Evolutionary conservation across 2,797 vertebrate species (phyloP).

Genomic region (Esox lucius): DNA sequence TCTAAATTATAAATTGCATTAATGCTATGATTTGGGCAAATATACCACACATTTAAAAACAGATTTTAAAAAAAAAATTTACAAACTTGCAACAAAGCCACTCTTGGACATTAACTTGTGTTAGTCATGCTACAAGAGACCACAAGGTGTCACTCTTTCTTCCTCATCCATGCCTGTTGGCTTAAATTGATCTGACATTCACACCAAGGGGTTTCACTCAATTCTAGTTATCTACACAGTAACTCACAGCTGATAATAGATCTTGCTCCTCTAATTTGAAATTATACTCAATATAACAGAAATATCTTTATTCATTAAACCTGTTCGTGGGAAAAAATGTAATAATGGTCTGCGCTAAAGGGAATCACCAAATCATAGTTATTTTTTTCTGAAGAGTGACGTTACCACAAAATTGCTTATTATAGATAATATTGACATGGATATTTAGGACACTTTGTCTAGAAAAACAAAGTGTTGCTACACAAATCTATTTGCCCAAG

Average conservation of each 20-base stretch:
- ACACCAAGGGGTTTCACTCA: not conserved
- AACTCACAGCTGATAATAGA: not conserved
- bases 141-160: constrained; percentile 72
- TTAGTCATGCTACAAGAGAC: constrained; percentile 30
- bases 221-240: not conserved
- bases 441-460: not conserved
- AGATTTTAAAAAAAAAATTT: not conserved
- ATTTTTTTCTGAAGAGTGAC: not conserved
- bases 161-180: constrained; percentile 36
- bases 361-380: not conserved
- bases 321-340: not conserved
- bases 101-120: not conserved
- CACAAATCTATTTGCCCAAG: constrained; percentile 13
- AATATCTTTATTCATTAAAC: not conserved
- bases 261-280: not conserved
- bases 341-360: not conserved
- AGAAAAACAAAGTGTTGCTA: not conserved
- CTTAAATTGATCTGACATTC: not conserved
- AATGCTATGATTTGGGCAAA: not conserved
- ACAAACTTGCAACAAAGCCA: not conserved
- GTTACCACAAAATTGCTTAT: not conserved
- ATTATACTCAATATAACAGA: not conserved
- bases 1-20: not conserved
- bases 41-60: not conserved
- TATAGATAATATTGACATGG: not conserved